These are phyloP conservation scores for Harpalus rubripes DNA, from an alignment of 2,888 invertebrate genomes.

Conservation along the genomic window DNA sequence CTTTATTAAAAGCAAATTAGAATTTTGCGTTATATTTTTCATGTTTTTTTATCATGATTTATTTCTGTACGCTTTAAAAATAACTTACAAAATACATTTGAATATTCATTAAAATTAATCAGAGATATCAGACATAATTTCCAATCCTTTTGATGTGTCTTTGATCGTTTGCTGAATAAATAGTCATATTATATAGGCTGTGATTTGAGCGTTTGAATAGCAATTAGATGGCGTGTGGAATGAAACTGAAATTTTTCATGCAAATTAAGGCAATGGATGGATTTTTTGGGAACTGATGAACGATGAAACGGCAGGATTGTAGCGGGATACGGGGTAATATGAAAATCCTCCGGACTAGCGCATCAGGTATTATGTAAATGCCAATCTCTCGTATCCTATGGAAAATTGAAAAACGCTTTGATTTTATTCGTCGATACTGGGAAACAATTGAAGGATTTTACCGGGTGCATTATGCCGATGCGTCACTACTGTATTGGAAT, in stretches of 20 bases:
- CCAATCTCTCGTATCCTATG: constrained; percentile 61
- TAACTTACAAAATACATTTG: background rate
- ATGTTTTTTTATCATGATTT: background rate
- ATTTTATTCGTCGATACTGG: constrained; percentile 60
- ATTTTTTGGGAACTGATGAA: constrained; percentile 39
- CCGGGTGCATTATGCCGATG: constrained; percentile 52
- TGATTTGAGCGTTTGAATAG: constrained; percentile 31
- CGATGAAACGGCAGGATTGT: constrained; percentile 52
- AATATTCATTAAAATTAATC: background rate
- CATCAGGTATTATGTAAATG: constrained; percentile 65
- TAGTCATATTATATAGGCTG: constrained; percentile 22
- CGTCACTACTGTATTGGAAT: constrained; percentile 47
- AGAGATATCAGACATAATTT: background rate
- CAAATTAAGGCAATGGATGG: constrained; percentile 60
- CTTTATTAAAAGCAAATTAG: too few species aligned
- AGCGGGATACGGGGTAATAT: constrained; percentile 55
- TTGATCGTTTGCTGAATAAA: constrained; percentile 9
- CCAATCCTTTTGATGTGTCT: background rate
- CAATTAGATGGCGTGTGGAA: constrained; percentile 36
- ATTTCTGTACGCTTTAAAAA: background rate
- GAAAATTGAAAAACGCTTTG: constrained; percentile 65
- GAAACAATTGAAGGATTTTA: constrained; percentile 62
- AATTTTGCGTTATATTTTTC: background rate
- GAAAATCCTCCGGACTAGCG: constrained; percentile 64
- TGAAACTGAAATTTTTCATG: constrained; percentile 53